Evolutionary conservation across 2,797 vertebrate species (phyloP).

Genomic region (Acrossocheilus wenchowensis): DNA sequence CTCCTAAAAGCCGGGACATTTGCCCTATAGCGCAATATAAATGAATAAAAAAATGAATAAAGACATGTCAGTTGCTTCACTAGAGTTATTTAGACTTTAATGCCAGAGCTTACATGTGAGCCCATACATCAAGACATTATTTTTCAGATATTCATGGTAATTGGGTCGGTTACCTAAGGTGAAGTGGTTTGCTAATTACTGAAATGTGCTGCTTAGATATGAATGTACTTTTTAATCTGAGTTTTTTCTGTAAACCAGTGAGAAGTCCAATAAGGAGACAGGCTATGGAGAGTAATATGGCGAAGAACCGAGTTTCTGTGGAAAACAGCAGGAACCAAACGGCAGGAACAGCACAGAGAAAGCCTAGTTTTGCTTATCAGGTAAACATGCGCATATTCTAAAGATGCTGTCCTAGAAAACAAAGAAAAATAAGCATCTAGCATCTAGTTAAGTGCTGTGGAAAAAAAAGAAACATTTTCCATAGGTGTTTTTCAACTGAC

Average conservation of each 20-base stretch:
- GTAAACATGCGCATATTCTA: slow-evolving; percentile 68
- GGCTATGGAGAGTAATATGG: slow-evolving; percentile 66
- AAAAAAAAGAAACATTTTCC: not conserved
- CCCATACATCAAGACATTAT: not conserved
- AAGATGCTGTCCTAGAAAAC: slow-evolving; percentile 48
- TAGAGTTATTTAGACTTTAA: slow-evolving; percentile 19
- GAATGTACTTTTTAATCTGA: not conserved
- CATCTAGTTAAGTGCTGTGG: not conserved
- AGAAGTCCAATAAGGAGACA: slow-evolving; percentile 65
- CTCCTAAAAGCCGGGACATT: not conserved
- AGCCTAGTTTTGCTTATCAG: slow-evolving; percentile 63
- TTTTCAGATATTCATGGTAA: not conserved
- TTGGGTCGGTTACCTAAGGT: not conserved
- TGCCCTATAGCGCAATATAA: not conserved
- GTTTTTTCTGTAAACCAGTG: slow-evolving; percentile 53
- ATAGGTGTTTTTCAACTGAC: not conserved
- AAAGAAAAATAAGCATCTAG: not conserved
- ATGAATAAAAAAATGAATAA: not conserved
- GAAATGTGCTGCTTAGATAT: not conserved
- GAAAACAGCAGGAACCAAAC: slow-evolving; percentile 73
- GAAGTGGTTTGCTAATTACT: not conserved
- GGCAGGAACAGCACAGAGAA: slow-evolving; percentile 67
- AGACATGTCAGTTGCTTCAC: not conserved
- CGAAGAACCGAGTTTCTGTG: slow-evolving; percentile 69
- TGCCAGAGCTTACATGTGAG: not conserved